These are phyloP conservation scores for Heteromormyrus szaboi DNA, from an alignment of 2,797 vertebrate genomes.

Conservation along the genomic window DNA sequence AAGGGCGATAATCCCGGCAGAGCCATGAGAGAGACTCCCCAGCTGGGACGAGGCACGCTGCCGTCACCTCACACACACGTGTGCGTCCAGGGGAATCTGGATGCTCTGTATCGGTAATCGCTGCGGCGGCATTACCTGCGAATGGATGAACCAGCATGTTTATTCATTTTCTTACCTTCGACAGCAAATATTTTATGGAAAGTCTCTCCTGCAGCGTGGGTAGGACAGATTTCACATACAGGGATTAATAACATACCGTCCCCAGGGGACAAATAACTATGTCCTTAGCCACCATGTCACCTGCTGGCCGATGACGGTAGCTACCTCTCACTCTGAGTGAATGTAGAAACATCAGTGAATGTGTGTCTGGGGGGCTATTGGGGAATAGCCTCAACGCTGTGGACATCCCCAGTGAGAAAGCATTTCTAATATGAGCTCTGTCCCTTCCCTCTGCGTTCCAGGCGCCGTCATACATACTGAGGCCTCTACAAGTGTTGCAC, in stretches of 20 bases:
- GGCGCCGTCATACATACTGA: neutral
- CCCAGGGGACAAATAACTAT: neutral
- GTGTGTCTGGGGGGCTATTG: neutral
- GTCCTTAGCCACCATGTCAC: neutral
- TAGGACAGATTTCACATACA: neutral
- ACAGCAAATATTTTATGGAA: neutral
- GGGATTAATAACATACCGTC: neutral
- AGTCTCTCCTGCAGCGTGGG: neutral
- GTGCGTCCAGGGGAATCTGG: neutral
- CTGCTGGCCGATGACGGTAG: neutral
- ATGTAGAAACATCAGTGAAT: neutral
- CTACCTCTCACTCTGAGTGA: neutral
- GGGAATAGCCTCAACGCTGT: neutral
- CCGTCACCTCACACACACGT: neutral
- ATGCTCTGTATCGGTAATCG: neutral
- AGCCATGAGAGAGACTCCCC: neutral
- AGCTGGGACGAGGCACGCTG: neutral
- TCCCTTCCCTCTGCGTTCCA: neutral
- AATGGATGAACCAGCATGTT: neutral
- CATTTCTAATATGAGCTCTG: neutral
- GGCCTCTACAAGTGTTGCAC: neutral
- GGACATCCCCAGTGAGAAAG: neutral
- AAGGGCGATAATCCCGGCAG: conserved; percentile 18
- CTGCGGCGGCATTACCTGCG: neutral
- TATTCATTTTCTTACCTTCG: neutral